phyloP scores from a whole-genome alignment of 2,113 vertebrate species.

The Rissa tridactyla region DNA sequence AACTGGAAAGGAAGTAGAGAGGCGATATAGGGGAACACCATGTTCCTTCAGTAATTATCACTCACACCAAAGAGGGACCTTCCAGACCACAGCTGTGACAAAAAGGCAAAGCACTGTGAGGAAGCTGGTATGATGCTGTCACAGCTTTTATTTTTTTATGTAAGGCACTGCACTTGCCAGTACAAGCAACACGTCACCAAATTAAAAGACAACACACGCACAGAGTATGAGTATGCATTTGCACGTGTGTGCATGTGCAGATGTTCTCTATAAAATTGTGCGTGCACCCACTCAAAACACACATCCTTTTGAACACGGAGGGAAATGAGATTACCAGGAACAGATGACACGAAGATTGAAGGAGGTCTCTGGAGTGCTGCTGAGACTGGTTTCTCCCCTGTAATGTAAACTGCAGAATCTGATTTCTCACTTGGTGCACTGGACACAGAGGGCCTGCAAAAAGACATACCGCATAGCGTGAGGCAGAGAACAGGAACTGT shows the following conservation, averaged over 20 bases:
- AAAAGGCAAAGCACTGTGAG: not conserved
- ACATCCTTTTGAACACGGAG: not conserved
- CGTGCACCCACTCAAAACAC: not conserved
- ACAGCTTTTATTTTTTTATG: not conserved
- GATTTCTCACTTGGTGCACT: not conserved
- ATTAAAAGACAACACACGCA: not conserved
- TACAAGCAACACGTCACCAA: not conserved
- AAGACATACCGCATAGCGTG: not conserved
- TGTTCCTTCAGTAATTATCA: not conserved
- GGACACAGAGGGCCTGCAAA: not conserved
- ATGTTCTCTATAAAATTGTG: not conserved
- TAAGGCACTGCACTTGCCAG: not conserved
- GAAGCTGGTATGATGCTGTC: not conserved
- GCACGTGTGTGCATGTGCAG: not conserved
- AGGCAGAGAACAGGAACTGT: not conserved
- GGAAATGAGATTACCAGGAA: constrained; percentile 52
- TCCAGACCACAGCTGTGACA: constrained; percentile 18
- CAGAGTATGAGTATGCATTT: not conserved
- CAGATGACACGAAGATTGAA: not conserved
- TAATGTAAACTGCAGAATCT: not conserved
- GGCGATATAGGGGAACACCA: not conserved
- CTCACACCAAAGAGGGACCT: not conserved
- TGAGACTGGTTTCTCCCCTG: not conserved
- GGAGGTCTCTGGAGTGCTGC: not conserved
- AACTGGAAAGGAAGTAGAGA: not conserved